Conservation (phyloP, 2,113 vertebrate species). For the Potamarius usumacintae region DNA sequence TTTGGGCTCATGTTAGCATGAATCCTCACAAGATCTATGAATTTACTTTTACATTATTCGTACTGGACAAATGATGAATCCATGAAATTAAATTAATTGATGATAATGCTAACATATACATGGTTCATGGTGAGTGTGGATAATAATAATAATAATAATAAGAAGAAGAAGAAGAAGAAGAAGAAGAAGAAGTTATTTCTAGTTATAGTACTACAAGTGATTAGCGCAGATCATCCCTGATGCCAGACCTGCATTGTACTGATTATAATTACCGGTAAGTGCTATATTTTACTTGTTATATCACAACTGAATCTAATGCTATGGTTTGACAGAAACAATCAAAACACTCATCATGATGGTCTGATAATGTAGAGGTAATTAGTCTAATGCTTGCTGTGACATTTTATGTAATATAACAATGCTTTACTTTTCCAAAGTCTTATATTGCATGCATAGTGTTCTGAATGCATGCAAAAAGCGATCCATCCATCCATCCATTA, state of each 20-base stretch:
- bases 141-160: not conserved
- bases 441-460: not conserved
- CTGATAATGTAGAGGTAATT: constrained; percentile 22
- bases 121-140: not conserved
- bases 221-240: not conserved
- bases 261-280: constrained; percentile 12
- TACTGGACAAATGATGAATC: not conserved
- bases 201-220: not conserved
- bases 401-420: constrained; percentile 8
- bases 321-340: constrained; percentile 35
- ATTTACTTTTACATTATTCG: not conserved
- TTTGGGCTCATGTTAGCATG: not conserved
- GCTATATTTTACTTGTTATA: not conserved
- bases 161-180: no score
- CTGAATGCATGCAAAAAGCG: not conserved
- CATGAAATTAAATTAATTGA: not conserved
- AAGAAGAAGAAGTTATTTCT: not conserved
- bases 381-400: constrained; percentile 7
- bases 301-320: not conserved
- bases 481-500: not conserved
- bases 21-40: not conserved
- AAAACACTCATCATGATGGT: constrained; percentile 41
- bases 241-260: not conserved
- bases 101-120: not conserved
- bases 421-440: not conserved